Percentiles rank a stretch among this genome's conserved stretches.
Conservation (phyloP, 2,888 invertebrate species). For the Trilocha varians region DNA sequence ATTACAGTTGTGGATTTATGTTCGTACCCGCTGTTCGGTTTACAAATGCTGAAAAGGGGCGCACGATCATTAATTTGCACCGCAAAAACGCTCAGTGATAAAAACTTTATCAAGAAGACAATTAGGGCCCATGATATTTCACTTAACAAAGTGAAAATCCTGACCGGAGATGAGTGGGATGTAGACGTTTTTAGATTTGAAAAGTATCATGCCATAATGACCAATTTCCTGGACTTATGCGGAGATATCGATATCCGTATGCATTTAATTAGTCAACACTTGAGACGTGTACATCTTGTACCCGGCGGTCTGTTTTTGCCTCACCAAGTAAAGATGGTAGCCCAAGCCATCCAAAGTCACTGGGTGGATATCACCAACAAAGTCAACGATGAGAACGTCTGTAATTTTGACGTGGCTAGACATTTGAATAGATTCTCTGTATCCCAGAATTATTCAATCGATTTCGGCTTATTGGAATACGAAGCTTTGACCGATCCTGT, state of each 20-base stretch:
- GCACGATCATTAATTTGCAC: constrained; percentile 55
- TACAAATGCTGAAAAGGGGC: constrained; percentile 69
- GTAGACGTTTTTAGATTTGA: constrained; percentile 30
- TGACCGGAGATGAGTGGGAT: constrained; percentile 41
- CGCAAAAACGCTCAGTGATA: constrained; percentile 43
- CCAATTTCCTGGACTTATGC: constrained; percentile 67
- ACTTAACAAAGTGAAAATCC: constrained; percentile 41
- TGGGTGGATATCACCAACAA: constrained; percentile 74
- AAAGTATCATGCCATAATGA: constrained; percentile 68
- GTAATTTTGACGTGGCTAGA: constrained; percentile 65
- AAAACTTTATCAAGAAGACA: constrained; percentile 52
- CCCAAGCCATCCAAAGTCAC: constrained; percentile 73
- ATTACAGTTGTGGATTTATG: constrained; percentile 70
- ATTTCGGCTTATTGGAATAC: constrained; percentile 52
- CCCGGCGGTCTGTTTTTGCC: constrained; percentile 69
- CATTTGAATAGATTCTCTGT: constrained; percentile 76
- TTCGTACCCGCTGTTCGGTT: constrained; percentile 76
- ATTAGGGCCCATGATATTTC: constrained; percentile 52
- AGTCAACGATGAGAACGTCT: constrained; percentile 71
- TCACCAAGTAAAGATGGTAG: constrained; percentile 59
- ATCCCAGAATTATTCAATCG: constrained; percentile 67
- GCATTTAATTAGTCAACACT: constrained; percentile 31
- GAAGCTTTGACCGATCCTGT: constrained; percentile 44
- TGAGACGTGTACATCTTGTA: constrained; percentile 43
- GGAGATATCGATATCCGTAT: constrained; percentile 69